Evolutionary conservation across 2,888 invertebrate genomes (phyloP).

Genomic region (Hyppa rectilinea): DNA sequence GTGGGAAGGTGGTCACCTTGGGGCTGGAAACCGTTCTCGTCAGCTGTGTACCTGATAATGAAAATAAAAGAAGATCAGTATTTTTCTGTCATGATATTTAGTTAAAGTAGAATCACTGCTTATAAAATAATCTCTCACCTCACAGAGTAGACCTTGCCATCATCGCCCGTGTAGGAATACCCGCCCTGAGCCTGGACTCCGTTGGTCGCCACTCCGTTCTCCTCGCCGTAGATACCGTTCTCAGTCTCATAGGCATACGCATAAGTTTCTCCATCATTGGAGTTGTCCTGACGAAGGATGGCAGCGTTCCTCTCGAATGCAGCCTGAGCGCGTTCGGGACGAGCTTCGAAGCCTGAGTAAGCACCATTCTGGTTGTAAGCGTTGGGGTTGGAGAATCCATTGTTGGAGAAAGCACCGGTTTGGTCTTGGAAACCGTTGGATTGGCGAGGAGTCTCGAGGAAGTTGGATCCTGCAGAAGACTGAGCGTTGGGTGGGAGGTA

Average conservation of each 20-base stretch:
- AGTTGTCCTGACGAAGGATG: constrained; percentile 82
- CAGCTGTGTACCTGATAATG: constrained; percentile 82
- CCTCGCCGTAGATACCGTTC: constrained; percentile 85
- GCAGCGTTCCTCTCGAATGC: constrained; percentile 84
- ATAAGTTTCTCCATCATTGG: constrained; percentile 84
- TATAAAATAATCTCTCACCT: constrained; percentile 71
- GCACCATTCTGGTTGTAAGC: constrained; percentile 56
- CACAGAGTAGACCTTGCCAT: constrained; percentile 84
- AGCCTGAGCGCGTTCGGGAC: constrained; percentile 82
- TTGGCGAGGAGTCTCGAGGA: constrained; percentile 65
- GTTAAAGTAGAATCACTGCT: neutral
- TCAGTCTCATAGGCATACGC: constrained; percentile 85
- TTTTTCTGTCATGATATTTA: neutral
- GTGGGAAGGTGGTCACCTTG: constrained; percentile 86
- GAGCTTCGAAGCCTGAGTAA: constrained; percentile 68
- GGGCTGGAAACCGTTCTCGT: constrained; percentile 86
- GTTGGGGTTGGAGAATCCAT: constrained; percentile 49
- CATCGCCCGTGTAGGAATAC: constrained; percentile 86
- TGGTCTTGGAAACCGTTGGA: constrained; percentile 50
- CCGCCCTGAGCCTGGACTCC: constrained; percentile 86
- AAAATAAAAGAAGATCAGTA: neutral
- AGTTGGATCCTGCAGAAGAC: constrained; percentile 64
- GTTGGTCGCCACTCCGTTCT: constrained; percentile 84
- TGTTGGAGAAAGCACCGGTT: constrained; percentile 48
- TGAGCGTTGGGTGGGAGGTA: constrained; percentile 83